phyloP scores from a whole-genome alignment of 2,113 vertebrate species.

The Elephantulus edwardii region DNA sequence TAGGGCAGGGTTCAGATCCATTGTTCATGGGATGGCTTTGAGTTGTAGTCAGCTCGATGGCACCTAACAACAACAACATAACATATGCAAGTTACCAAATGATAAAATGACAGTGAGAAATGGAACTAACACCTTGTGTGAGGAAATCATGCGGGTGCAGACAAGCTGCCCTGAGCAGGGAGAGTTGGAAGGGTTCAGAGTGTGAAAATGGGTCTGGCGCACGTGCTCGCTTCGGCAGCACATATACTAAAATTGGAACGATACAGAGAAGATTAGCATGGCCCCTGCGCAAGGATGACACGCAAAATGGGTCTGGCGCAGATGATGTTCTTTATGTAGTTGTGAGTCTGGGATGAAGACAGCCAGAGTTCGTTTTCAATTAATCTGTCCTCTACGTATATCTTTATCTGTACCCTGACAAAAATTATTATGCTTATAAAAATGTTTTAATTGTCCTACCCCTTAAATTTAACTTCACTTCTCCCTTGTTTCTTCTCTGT shows the following conservation, averaged over 20 bases:
- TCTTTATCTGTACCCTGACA: background rate
- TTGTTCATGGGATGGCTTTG: no score
- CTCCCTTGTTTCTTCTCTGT: background rate
- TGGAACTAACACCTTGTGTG: background rate
- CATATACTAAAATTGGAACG: no score
- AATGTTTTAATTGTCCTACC: no score
- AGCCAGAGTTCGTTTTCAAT: background rate
- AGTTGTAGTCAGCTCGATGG: no score
- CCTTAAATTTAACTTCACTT: conserved; percentile 8
- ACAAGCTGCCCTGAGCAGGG: background rate
- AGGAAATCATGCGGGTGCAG: background rate
- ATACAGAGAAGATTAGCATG: no score
- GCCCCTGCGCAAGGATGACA: no score
- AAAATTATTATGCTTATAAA: background rate
- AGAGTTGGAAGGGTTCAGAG: background rate
- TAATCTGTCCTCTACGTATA: background rate
- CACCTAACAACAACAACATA: no score
- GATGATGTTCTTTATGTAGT: background rate
- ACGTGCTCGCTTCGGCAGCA: no score
- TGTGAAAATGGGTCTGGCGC: background rate
- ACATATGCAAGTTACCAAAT: no score
- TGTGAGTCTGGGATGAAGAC: background rate
- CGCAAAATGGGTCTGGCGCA: background rate
- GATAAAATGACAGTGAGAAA: accelerated
- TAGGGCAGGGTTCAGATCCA: no score